Evolutionary conservation across 2,888 invertebrate species (phyloP).

Genomic region (Tachina lurida): DNA sequence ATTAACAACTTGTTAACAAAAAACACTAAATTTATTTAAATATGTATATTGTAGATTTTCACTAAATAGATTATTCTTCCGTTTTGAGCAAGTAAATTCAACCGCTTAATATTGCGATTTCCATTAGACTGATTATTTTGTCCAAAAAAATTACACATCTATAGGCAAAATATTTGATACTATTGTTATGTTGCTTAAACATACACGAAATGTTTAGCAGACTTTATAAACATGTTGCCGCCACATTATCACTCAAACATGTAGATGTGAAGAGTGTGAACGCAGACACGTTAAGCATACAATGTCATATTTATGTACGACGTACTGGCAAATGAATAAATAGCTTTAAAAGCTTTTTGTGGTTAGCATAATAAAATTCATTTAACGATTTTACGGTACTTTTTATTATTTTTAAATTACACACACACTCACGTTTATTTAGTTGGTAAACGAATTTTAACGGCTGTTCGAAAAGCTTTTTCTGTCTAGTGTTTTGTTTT

Average conservation of each 20-base stretch:
- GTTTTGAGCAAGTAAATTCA: slow-evolving; percentile 22
- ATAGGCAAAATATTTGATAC: slow-evolving; percentile 40
- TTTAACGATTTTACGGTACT: slow-evolving; percentile 45
- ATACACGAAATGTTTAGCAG: slow-evolving; percentile 52
- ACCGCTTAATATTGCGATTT: slow-evolving; percentile 63
- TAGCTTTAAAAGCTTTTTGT: slow-evolving; percentile 52
- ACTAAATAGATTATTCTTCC: background rate
- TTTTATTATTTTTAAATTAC: background rate
- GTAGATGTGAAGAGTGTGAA: background rate
- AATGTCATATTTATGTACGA: background rate
- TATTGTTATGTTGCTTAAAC: slow-evolving; percentile 51
- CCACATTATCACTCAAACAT: slow-evolving; percentile 15
- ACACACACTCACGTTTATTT: no score
- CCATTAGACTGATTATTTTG: slow-evolving; percentile 67
- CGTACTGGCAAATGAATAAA: background rate
- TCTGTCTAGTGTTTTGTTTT: slow-evolving; percentile 35
- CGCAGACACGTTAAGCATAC: background rate
- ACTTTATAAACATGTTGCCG: slow-evolving; percentile 50
- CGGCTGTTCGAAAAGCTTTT: slow-evolving; percentile 9
- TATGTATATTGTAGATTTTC: background rate
- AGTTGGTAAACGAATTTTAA: background rate
- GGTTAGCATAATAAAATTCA: background rate
- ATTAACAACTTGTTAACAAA: slow-evolving; percentile 6
- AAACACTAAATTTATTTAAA: background rate
- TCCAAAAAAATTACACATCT: slow-evolving; percentile 54